Evolutionary conservation across 2,888 invertebrate genomes (phyloP).

Genomic region (Suillia variegata): DNA sequence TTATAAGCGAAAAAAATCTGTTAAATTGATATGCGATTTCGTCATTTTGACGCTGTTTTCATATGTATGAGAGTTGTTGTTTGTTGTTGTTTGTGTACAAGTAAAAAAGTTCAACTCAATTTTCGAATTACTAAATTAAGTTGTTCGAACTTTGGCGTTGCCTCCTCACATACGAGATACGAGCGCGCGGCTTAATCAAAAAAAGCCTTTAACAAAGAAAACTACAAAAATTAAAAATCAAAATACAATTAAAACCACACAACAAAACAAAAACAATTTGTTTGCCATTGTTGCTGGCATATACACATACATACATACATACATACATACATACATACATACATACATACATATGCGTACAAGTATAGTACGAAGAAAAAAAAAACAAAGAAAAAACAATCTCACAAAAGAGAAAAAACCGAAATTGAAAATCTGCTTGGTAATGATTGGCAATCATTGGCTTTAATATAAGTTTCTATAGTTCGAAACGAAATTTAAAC

Average conservation of each 20-base stretch:
- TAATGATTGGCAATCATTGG: constrained; percentile 45
- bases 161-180: no score
- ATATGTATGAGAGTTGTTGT: no score
- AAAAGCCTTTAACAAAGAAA: neutral
- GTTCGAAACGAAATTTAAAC: neutral
- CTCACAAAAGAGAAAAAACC: constrained; percentile 11
- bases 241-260: constrained; percentile 3
- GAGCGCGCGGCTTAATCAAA: constrained; percentile 25
- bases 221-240: constrained; percentile 8
- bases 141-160: neutral
- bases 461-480: constrained; percentile 20
- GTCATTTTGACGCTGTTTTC: no score
- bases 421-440: constrained; percentile 30
- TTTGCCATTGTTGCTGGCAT: neutral
- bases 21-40: no score
- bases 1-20: no score
- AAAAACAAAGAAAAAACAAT: neutral
- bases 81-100: no score
- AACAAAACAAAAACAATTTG: constrained; percentile 1
- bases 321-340: no score
- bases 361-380: neutral
- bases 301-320: no score
- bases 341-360: no score
- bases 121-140: neutral
- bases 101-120: no score